Percentiles rank a stretch among this genome's conserved stretches.
phyloP scores from a whole-genome alignment of 2,113 vertebrate species.

The Brachionichthys hirsutus region DNA sequence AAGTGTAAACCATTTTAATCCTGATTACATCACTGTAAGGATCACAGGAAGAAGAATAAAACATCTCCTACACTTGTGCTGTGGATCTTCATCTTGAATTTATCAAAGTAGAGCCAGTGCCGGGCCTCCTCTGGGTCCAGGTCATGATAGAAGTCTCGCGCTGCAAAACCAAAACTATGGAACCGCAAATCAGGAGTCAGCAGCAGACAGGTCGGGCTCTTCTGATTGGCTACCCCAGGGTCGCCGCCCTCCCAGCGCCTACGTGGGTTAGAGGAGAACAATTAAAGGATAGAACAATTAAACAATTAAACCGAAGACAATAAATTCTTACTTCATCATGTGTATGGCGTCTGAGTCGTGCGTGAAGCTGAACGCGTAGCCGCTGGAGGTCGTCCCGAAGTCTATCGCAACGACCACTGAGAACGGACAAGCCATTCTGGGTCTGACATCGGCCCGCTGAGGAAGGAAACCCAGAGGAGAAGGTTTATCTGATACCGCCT shows the following conservation, averaged over 20 bases:
- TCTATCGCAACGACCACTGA: slow-evolving; percentile 92
- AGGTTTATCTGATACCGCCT: neutral
- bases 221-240: slow-evolving; percentile 95
- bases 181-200: slow-evolving; percentile 89
- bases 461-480: neutral
- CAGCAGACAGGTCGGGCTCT: slow-evolving; percentile 94
- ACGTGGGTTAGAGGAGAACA: slow-evolving; percentile 10
- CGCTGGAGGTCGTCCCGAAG: slow-evolving; percentile 94
- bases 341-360: slow-evolving; percentile 92
- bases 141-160: slow-evolving; percentile 92
- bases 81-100: slow-evolving; percentile 99
- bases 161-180: slow-evolving; percentile 95
- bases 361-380: slow-evolving; percentile 94
- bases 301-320: neutral
- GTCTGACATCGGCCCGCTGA: slow-evolving; percentile 81
- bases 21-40: too few species aligned
- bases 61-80: slow-evolving; percentile 82
- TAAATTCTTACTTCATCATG: slow-evolving; percentile 91
- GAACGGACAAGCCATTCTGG: slow-evolving; percentile 74
- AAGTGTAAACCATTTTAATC: too few species aligned
- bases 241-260: slow-evolving; percentile 98
- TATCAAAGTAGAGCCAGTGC: slow-evolving; percentile 96
- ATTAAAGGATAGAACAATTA: neutral
- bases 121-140: slow-evolving; percentile 92
- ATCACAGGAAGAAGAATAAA: too few species aligned